Percentiles rank a stretch among this genome's conserved stretches.
These are phyloP conservation scores for Brachionus plicatilis DNA, from an alignment of 1,140 invertebrate genomes.

Conservation along the genomic window DNA sequence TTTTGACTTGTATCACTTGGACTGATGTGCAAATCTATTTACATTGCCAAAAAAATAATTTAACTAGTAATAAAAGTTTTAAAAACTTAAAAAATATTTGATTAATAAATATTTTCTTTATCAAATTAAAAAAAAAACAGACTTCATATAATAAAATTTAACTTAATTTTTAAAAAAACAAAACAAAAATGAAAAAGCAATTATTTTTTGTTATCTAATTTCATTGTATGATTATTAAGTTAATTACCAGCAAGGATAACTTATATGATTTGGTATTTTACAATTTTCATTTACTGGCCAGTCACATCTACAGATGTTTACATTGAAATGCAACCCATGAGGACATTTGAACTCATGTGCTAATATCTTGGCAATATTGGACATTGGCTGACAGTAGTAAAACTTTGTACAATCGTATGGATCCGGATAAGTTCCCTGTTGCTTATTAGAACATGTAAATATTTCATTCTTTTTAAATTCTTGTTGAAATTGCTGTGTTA, in stretches of 20 bases:
- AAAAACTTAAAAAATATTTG: background rate
- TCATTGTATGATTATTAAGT: too few species aligned
- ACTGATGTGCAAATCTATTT: background rate
- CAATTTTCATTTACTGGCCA: conserved; percentile 15
- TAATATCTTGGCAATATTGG: background rate
- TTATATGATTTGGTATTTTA: background rate
- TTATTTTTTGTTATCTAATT: too few species aligned
- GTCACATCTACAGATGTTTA: conserved; percentile 22
- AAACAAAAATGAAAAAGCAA: too few species aligned
- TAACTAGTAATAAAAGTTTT: background rate
- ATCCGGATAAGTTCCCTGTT: conserved; percentile 24
- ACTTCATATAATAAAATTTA: background rate
- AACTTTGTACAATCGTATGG: conserved; percentile 24
- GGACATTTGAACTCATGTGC: conserved; percentile 31
- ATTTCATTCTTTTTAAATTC: background rate
- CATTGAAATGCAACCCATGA: conserved; percentile 5
- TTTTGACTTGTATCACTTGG: background rate
- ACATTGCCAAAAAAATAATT: background rate
- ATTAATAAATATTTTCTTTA: background rate
- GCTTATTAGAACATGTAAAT: background rate
- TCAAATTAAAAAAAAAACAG: background rate
- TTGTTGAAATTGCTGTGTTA: background rate
- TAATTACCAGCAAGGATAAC: background rate
- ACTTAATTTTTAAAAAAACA: too few species aligned
- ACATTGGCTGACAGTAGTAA: conserved; percentile 33